Conservation (phyloP, 2,888 invertebrate genomes). For the Lithosia quadra region DNA sequence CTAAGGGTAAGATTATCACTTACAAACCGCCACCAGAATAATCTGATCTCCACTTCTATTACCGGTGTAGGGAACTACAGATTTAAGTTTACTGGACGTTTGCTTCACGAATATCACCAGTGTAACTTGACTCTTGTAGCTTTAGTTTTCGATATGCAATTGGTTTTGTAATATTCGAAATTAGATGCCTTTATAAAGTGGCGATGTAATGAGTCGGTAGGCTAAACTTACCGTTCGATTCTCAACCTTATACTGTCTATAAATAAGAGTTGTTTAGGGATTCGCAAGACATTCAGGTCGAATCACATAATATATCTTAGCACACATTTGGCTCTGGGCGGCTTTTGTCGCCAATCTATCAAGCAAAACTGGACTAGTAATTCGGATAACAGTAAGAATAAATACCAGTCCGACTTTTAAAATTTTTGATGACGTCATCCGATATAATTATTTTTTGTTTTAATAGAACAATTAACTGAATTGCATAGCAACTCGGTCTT, state of each 20-base stretch:
- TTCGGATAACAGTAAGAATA: not conserved
- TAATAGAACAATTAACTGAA: no score
- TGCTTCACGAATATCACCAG: slow-evolving; percentile 35
- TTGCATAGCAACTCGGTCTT: no score
- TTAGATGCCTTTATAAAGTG: slow-evolving; percentile 33
- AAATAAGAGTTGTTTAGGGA: not conserved
- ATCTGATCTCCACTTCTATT: slow-evolving; percentile 31
- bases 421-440: no score
- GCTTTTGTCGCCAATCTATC: not conserved
- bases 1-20: slow-evolving; percentile 60
- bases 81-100: slow-evolving; percentile 27
- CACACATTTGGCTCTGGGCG: not conserved
- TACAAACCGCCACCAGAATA: slow-evolving; percentile 42
- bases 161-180: slow-evolving; percentile 27
- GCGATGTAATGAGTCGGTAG: slow-evolving; percentile 14
- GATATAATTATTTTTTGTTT: no score
- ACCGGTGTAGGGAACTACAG: slow-evolving; percentile 28
- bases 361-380: not conserved
- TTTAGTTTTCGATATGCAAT: slow-evolving; percentile 18
- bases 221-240: not conserved
- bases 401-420: no score
- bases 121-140: slow-evolving; percentile 31
- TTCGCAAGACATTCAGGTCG: not conserved
- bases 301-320: not conserved
- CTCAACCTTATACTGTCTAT: not conserved